A percentile compares a stretch with the other conserved stretches of the same genome.
These are phyloP conservation scores for Tetheella fluctuosa DNA, from an alignment of 2,888 invertebrate species.

Conservation along the genomic window DNA sequence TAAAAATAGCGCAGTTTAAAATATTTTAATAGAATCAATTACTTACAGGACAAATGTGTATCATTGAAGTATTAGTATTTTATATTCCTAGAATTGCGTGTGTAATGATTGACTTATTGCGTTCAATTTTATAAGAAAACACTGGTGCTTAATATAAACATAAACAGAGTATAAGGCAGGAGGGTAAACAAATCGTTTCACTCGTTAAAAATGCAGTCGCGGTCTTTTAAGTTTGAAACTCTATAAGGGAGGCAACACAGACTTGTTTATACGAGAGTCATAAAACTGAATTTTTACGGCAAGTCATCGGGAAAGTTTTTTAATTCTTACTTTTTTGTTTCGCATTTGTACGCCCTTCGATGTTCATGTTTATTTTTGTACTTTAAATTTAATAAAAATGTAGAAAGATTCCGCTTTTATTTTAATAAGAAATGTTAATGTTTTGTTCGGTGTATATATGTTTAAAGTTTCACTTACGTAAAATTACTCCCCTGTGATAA, in stretches of 20 bases:
- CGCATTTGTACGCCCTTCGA: slow-evolving; percentile 36
- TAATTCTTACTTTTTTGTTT: slow-evolving; percentile 61
- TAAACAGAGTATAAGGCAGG: slow-evolving; percentile 25
- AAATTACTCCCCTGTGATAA: slow-evolving; percentile 13
- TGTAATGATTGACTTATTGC: background rate
- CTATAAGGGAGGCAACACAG: slow-evolving; percentile 26
- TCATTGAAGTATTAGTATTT: too few relatives aligned
- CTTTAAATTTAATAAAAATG: too few relatives aligned
- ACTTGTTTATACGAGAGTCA: slow-evolving; percentile 38
- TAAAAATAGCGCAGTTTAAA: too few relatives aligned
- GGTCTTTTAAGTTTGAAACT: slow-evolving; percentile 26
- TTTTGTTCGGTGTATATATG: too few relatives aligned
- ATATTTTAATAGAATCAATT: too few relatives aligned
- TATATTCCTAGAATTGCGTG: too few relatives aligned
- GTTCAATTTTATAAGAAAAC: background rate
- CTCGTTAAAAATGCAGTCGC: slow-evolving; percentile 51
- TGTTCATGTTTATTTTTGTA: background rate
- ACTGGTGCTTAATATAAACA: background rate
- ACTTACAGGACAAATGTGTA: too few relatives aligned
- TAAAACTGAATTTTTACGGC: slow-evolving; percentile 69
- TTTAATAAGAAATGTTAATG: slow-evolving; percentile 9
- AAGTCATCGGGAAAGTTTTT: slow-evolving; percentile 63
- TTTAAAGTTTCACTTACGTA: slow-evolving; percentile 17
- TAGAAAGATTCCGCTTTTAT: background rate
- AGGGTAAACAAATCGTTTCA: slow-evolving; percentile 46